Conservation (phyloP, 2,888 invertebrate genomes). For the Elysia crispata region DNA sequence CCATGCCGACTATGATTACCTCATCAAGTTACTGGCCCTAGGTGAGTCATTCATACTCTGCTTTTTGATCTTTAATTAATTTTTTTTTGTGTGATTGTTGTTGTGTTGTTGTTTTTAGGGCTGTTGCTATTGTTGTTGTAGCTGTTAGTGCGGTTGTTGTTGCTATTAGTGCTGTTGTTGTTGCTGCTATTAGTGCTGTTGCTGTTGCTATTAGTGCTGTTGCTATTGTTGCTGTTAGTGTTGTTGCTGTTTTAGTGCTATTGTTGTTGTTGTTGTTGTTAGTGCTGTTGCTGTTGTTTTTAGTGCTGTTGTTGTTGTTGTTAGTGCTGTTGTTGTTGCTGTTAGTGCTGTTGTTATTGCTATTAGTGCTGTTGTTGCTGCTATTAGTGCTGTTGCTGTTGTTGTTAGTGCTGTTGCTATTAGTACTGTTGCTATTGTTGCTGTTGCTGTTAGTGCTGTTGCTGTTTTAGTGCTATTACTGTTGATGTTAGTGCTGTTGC, state of each 20-base stretch:
- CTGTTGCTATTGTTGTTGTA: too few relatives aligned
- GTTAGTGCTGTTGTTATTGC: too few relatives aligned
- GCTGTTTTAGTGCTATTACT: too few relatives aligned
- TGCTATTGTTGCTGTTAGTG: too few relatives aligned
- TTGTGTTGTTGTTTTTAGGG: too few relatives aligned
- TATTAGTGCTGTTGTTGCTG: not conserved
- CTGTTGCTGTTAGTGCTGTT: too few relatives aligned
- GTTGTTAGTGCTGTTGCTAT: not conserved
- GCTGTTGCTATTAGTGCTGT: not conserved
- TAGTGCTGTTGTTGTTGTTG: not conserved
- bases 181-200: too few relatives aligned
- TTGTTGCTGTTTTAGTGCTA: too few relatives aligned
- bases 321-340: not conserved
- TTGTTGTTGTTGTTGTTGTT: not conserved
- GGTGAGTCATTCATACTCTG: slow-evolving; percentile 83
- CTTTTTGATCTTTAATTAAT: too few relatives aligned
- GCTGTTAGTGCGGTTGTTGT: too few relatives aligned
- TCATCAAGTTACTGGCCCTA: slow-evolving; percentile 93
- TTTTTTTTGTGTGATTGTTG: too few relatives aligned
- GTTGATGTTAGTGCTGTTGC: not conserved
- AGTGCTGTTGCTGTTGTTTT: not conserved
- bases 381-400: not conserved
- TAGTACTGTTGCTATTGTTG: not conserved
- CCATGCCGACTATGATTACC: slow-evolving; percentile 89
- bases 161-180: too few relatives aligned